Base-by-base conservation (phyloP, 2,888 invertebrate genomes). In the Criorhina ranunculi region DNA sequence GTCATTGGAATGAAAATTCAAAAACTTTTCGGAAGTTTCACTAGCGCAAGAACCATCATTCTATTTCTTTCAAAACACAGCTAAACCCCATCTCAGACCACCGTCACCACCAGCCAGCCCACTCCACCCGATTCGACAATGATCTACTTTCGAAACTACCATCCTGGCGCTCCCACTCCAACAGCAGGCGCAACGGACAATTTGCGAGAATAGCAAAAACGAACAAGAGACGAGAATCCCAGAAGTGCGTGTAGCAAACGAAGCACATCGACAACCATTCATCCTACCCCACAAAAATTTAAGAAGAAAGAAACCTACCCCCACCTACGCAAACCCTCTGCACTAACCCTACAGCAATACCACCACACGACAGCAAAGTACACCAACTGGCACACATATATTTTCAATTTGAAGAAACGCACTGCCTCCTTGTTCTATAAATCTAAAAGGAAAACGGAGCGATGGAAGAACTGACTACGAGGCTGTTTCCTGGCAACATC, bases 401-500 rank as follows among this genome's bases (percentile, higher is more conserved):
- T 80, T 70, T 85, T 85, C 80, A 85, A 85, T 85, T 85, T 80
- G 69, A 76, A 85, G 76, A 85, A 85, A 85, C 85, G 85, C 85
- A 85, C 80, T 85, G 66, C 80, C 80, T 80, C 70, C 70, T 60
- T 70, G 60, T 85, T 85, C 80, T 75, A 85, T 85, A 80, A 85
- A 85, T 85, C 85, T 80, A 80, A 85, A 75, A 70, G 57, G 78
- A 59, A 80, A 80, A 80, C 80, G 83, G 59, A 79, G 51, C 69
- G 55, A 75, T 44, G 31, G 40, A 79, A 85, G 75, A 70, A 76
- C 53, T 66, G 80, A 70, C 69, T 79, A 73, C 60, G 75, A 80
- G 62, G 80, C 85, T 80, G 85, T 85, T 85, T 80, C 80, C 85
- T 85, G 80, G 85, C 80, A 85, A 85, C 80, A 85, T 85, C 85